These are phyloP conservation scores for Microcebus murinus DNA, from an alignment of 2,113 vertebrate genomes.

Conservation along the genomic window DNA sequence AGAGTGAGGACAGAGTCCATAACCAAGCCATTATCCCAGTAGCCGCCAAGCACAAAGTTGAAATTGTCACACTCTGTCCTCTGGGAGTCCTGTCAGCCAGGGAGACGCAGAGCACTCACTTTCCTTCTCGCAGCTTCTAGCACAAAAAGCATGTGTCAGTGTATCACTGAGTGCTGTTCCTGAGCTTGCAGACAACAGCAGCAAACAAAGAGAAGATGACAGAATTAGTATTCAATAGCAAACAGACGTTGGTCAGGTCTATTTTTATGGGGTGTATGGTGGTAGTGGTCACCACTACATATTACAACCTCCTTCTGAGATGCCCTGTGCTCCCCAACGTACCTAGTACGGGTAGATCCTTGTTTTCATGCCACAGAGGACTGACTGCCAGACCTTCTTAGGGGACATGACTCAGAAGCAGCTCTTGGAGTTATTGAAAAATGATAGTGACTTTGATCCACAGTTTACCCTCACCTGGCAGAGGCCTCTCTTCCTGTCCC, in stretches of 20 bases:
- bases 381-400: neutral
- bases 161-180: neutral
- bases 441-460: neutral
- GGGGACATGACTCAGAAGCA: neutral
- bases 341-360: neutral
- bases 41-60: neutral
- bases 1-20: neutral
- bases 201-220: neutral
- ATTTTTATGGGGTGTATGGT: neutral
- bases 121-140: neutral
- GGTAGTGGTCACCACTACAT: no score
- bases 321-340: no score
- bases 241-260: neutral
- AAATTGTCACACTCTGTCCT: neutral
- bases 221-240: neutral
- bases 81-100: neutral
- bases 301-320: neutral
- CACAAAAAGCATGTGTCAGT: neutral
- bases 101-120: neutral
- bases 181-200: neutral
- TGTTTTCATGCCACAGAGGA: neutral
- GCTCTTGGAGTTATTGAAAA: neutral
- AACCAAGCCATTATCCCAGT: neutral
- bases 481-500: neutral
- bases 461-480: neutral